Conservation (phyloP, 23 tunicate genomes). For the Phallusia fumigata region DNA sequence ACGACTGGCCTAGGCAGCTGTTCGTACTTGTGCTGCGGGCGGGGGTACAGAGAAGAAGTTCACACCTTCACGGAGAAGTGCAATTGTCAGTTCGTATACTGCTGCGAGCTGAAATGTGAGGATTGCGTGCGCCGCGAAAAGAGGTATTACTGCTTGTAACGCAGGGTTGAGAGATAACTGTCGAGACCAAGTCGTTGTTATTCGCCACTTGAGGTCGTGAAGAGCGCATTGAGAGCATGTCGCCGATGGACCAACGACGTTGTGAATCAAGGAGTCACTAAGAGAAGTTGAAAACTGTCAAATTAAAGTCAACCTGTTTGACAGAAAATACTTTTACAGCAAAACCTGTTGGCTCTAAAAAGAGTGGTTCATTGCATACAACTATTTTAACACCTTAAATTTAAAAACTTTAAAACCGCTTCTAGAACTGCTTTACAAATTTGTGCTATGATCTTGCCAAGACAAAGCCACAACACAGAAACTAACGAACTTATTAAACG, state of each 20-base stretch:
- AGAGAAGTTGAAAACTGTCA: no score
- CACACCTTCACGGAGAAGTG: slow-evolving; percentile 34
- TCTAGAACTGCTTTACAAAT: neutral
- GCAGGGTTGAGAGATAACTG: neutral
- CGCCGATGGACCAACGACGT: no score
- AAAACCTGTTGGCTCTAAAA: no score
- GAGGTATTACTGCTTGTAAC: slow-evolving; percentile 33
- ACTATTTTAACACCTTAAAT: no score
- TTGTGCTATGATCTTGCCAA: neutral
- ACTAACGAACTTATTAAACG: neutral
- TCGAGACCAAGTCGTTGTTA: no score
- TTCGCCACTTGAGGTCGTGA: no score
- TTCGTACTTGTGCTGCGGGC: slow-evolving; percentile 65
- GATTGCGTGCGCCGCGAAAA: slow-evolving; percentile 27
- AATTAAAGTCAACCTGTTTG: no score
- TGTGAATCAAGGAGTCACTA: no score
- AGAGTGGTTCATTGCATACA: no score
- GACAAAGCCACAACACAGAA: slow-evolving; percentile 2
- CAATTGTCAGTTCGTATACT: slow-evolving; percentile 45
- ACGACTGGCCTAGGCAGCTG: slow-evolving; percentile 56
- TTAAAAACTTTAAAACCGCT: no score
- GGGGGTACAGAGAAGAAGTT: slow-evolving; percentile 23
- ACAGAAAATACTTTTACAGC: no score
- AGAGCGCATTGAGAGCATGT: no score
- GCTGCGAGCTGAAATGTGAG: slow-evolving; percentile 48